These are phyloP conservation scores for Talpa occidentalis DNA, from an alignment of 2,113 vertebrate species.

Conservation along the genomic window DNA sequence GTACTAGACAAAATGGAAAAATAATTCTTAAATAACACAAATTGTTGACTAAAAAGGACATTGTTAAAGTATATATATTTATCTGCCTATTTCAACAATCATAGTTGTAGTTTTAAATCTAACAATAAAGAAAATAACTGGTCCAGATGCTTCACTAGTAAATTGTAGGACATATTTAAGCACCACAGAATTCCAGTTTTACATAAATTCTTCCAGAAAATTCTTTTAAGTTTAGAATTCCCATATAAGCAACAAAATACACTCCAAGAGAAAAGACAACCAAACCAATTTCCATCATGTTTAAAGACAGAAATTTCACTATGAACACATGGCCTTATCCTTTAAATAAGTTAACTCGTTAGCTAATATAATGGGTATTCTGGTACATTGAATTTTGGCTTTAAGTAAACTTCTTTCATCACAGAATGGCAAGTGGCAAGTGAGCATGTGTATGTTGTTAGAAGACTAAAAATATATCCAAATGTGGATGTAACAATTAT, in stretches of 20 bases:
- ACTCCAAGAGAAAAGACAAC: not conserved
- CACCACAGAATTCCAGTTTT: not conserved
- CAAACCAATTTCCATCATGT: not conserved
- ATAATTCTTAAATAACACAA: not conserved
- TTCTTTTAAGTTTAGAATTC: not conserved
- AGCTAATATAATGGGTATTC: not conserved
- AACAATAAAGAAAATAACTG: not conserved
- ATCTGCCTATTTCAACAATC: not conserved
- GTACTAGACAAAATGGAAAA: not conserved
- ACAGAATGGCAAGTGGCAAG: conserved; percentile 38
- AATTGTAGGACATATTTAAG: not conserved
- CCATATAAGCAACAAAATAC: not conserved
- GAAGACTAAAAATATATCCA: not conserved
- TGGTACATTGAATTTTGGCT: not conserved
- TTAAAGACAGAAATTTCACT: not conserved
- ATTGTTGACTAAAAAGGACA: not conserved
- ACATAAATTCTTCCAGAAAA: not conserved
- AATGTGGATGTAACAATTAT: not conserved
- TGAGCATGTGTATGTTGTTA: not conserved
- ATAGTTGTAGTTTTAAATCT: not conserved
- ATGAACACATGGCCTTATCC: not conserved
- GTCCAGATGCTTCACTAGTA: not conserved
- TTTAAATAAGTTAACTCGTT: not conserved
- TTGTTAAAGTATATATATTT: not conserved
- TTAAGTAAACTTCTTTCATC: conserved; percentile 29